These are phyloP conservation scores for Grammomys dolichurus DNA, from an alignment of 2,113 vertebrate species.

Conservation along the genomic window DNA sequence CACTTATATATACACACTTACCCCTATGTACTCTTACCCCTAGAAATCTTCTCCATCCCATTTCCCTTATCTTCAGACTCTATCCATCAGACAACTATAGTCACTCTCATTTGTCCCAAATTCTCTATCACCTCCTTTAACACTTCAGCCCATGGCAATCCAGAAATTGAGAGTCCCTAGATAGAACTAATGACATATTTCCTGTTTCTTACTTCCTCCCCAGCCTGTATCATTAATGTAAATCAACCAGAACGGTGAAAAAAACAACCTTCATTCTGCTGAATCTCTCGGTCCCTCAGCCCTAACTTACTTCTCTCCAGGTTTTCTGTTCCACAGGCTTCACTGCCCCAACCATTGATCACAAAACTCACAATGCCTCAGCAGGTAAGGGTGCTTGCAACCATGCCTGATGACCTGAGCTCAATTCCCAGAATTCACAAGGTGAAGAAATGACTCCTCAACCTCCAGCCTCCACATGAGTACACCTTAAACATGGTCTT, in stretches of 20 bases:
- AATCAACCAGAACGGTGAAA: neutral
- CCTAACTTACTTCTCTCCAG: neutral
- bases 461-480: neutral
- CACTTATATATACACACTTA: neutral
- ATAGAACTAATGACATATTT: neutral
- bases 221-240: neutral
- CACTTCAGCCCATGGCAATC: neutral
- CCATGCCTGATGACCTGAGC: neutral
- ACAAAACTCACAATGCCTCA: neutral
- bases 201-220: neutral
- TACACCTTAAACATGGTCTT: neutral
- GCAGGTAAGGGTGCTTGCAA: neutral
- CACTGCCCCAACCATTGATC: neutral
- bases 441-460: neutral
- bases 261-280: neutral
- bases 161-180: neutral
- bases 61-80: constrained; percentile 21
- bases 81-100: constrained; percentile 37
- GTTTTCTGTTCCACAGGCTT: neutral
- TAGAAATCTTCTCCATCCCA: neutral
- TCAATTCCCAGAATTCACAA: neutral
- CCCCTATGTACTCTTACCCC: neutral
- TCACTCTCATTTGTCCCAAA: neutral
- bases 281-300: neutral
- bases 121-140: neutral